Evolutionary conservation across 2,888 invertebrate genomes (phyloP).

Genomic region (Ommatoiulus sabulosus): DNA sequence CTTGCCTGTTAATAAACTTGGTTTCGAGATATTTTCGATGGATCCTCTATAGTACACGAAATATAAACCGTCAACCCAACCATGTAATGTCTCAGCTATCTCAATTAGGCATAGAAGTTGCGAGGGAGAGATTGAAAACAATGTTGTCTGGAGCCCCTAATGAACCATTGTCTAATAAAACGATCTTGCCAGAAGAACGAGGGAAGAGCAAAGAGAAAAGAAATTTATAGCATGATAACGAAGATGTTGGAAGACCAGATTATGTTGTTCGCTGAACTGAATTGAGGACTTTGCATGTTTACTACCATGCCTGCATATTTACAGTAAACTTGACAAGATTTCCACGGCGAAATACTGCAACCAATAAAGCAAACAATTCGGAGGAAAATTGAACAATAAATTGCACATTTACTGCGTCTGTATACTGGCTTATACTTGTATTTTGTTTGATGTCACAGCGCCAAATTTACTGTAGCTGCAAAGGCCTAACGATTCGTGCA

Average conservation of each 20-base stretch:
- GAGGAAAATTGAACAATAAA: background rate
- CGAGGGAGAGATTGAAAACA: background rate
- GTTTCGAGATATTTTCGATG: background rate
- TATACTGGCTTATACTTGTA: too few relatives aligned
- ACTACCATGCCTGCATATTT: background rate
- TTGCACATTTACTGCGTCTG: background rate
- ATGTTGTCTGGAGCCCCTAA: background rate
- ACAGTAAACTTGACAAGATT: background rate
- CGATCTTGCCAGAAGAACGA: background rate
- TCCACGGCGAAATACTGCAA: background rate
- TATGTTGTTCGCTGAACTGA: background rate
- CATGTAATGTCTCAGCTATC: conserved; percentile 1
- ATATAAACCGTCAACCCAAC: background rate
- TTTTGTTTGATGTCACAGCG: too few relatives aligned
- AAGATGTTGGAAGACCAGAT: background rate
- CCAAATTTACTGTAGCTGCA: too few relatives aligned
- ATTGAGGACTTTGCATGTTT: background rate
- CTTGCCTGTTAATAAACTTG: conserved; percentile 25
- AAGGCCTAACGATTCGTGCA: too few relatives aligned
- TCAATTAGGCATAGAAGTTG: background rate
- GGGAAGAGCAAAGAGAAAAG: background rate
- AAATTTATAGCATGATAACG: conserved; percentile 24
- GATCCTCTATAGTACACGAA: background rate
- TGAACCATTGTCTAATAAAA: conserved; percentile 18
- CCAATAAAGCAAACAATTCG: background rate